phyloP scores from a whole-genome alignment of 2,113 vertebrate genomes.

The Recurvirostra avosetta region DNA sequence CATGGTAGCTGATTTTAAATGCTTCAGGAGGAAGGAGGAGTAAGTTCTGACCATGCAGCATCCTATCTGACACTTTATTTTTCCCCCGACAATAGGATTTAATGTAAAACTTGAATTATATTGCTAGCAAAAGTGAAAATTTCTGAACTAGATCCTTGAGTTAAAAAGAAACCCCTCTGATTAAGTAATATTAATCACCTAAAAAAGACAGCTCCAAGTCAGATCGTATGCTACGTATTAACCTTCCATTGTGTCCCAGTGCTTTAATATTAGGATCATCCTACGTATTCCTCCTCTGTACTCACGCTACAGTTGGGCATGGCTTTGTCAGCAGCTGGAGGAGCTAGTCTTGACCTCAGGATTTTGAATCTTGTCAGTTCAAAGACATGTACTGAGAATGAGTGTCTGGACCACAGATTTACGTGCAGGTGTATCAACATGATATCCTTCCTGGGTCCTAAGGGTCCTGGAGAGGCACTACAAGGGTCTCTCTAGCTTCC shows the following conservation, averaged over 20 bases:
- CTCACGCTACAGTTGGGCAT: neutral
- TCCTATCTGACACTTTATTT: neutral
- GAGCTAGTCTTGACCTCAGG: neutral
- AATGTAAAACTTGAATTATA: neutral
- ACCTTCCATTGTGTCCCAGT: neutral
- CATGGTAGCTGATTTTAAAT: neutral
- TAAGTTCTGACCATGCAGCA: neutral
- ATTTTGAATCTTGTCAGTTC: neutral
- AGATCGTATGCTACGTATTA: neutral
- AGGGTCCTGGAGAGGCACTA: neutral
- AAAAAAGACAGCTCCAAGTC: neutral
- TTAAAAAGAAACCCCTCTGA: neutral
- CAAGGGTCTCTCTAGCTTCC: neutral
- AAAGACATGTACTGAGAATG: neutral
- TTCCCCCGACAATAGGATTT: neutral
- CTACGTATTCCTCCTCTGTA: neutral
- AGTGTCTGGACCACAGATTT: neutral
- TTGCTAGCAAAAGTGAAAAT: neutral
- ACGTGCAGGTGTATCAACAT: neutral
- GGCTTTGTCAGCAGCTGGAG: neutral
- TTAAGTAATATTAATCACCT: neutral
- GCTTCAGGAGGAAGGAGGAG: neutral
- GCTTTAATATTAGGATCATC: neutral
- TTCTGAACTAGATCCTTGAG: neutral
- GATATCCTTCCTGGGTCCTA: neutral